Percentiles rank a stretch among this genome's conserved stretches.
Conservation (phyloP, 2,113 vertebrate species). For the Peromyscus leucopus region DNA sequence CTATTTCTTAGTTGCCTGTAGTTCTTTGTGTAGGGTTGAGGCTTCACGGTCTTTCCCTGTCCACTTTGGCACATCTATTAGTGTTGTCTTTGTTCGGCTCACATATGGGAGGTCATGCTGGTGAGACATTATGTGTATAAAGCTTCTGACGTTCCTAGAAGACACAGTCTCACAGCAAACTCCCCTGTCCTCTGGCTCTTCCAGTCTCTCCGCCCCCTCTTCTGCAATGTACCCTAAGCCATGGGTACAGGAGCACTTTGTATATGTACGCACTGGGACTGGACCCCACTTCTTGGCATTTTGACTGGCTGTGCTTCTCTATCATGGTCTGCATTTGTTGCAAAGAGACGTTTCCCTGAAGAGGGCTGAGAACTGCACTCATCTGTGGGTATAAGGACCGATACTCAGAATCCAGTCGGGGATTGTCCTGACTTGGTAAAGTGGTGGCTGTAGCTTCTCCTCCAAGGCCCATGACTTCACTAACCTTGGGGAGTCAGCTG, state of each 20-base stretch:
- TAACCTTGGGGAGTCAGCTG: neutral
- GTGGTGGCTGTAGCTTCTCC: neutral
- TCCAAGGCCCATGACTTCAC: neutral
- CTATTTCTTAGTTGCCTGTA: neutral
- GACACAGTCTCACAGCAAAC: neutral
- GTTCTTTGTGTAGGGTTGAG: neutral
- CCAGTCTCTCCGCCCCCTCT: neutral
- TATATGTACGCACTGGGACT: neutral
- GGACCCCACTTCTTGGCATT: neutral
- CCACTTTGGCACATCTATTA: neutral
- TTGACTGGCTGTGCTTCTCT: neutral
- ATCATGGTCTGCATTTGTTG: neutral
- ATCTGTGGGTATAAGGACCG: neutral
- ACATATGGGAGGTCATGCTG: neutral
- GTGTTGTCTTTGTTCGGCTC: neutral
- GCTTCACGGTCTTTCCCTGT: neutral
- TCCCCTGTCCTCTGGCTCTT: neutral
- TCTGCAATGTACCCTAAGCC: neutral
- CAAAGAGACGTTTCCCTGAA: neutral
- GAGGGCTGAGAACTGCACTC: neutral
- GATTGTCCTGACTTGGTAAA: neutral
- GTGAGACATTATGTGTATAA: neutral
- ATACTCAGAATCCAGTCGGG: neutral
- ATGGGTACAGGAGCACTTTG: neutral
- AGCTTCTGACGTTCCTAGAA: neutral